phyloP scores from a whole-genome alignment of 2,888 invertebrate species.

The Tuta absoluta region DNA sequence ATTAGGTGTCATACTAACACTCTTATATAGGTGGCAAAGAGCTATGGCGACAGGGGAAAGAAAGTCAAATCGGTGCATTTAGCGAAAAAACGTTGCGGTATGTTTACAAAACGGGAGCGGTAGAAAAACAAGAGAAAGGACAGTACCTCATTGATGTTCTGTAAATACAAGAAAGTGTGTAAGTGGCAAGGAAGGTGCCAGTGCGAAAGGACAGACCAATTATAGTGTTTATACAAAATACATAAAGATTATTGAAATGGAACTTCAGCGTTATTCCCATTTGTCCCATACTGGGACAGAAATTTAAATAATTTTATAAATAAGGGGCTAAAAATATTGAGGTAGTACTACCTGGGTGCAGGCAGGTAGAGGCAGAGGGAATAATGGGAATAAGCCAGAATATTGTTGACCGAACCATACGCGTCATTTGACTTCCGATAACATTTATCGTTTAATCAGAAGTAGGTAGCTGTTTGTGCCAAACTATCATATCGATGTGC shows the following conservation, averaged over 20 bases:
- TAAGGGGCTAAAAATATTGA: not conserved
- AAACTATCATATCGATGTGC: not conserved
- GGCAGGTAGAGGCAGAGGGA: not conserved
- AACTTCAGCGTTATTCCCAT: not conserved
- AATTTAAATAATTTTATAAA: not conserved
- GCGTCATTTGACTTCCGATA: conserved; percentile 5
- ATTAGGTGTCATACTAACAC: not conserved
- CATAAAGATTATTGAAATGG: not conserved
- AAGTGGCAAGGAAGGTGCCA: conserved; percentile 67
- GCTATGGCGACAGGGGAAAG: conserved; percentile 45
- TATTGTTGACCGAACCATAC: conserved; percentile 3
- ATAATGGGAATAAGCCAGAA: not conserved
- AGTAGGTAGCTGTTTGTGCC: not conserved
- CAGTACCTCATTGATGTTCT: conserved; percentile 83
- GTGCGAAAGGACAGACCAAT: conserved; percentile 46
- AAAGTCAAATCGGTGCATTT: conserved; percentile 54
- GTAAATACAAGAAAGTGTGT: conserved; percentile 82
- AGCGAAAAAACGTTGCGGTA: conserved; percentile 48
- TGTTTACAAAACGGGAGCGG: conserved; percentile 59
- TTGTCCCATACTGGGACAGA: not conserved
- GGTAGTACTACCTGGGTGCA: not conserved
- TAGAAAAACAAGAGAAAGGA: conserved; percentile 63
- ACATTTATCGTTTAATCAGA: not conserved
- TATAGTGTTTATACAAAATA: conserved; percentile 28
- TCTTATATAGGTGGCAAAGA: conserved; percentile 39